phyloP scores from a whole-genome alignment of 2,113 vertebrate species.

The Syngnathus scovelli region DNA sequence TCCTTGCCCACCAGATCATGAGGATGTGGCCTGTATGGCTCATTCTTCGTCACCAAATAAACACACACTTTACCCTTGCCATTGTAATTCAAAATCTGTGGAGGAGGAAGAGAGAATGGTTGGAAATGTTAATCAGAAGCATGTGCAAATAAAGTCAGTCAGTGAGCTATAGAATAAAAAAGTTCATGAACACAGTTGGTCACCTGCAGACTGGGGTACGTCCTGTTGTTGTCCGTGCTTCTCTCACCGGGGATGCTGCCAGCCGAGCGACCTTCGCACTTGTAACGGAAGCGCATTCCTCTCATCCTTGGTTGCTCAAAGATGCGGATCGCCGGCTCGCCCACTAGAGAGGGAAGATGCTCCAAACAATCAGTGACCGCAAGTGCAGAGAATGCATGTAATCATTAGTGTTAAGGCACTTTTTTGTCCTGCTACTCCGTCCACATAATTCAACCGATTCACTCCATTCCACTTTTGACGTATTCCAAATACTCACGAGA shows the following conservation, averaged over 20 bases:
- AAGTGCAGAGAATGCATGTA: neutral
- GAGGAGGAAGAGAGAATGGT: neutral
- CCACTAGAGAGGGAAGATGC: conserved; percentile 41
- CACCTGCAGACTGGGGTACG: conserved; percentile 93
- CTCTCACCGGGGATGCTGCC: conserved; percentile 94
- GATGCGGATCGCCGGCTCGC: conserved; percentile 82
- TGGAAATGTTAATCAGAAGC: neutral
- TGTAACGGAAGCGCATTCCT: conserved; percentile 97
- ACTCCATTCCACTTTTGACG: no score
- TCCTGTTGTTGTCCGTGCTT: conserved; percentile 90
- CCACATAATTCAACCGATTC: no score
- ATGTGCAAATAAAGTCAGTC: neutral
- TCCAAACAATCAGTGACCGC: neutral
- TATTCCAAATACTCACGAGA: no score
- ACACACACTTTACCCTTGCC: conserved; percentile 89
- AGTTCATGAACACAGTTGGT: neutral
- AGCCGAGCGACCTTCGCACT: conserved; percentile 93
- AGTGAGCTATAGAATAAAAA: neutral
- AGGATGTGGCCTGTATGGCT: conserved; percentile 91
- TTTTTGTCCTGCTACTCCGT: no score
- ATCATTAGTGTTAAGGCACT: no score
- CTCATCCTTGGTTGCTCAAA: conserved; percentile 92
- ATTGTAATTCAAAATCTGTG: conserved; percentile 83
- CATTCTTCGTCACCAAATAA: conserved; percentile 89
- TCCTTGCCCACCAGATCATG: conserved; percentile 97